Percentiles rank a stretch among this genome's conserved stretches.
phyloP scores from a whole-genome alignment of 2,797 vertebrate genomes.

The Sebastes nivosus region DNA sequence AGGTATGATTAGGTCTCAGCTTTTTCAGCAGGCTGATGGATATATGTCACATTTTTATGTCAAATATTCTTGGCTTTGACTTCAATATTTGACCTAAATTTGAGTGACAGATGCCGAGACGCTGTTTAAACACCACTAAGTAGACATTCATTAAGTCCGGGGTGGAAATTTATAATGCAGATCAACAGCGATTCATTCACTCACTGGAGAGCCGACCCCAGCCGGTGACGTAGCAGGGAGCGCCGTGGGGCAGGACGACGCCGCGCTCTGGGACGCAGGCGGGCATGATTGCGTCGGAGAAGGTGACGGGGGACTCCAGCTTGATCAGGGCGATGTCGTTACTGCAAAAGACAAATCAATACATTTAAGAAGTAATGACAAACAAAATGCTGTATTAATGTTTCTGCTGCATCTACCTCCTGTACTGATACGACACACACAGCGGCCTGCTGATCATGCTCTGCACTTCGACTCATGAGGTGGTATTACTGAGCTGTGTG shows the following conservation, averaged over 20 bases:
- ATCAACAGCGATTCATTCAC: constrained; percentile 18
- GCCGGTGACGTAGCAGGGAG: constrained; percentile 83
- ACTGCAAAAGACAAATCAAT: constrained; percentile 31
- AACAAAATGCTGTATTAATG: background rate
- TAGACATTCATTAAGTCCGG: background rate
- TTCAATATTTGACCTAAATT: background rate
- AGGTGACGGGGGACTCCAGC: constrained; percentile 71
- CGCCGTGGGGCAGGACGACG: constrained; percentile 67
- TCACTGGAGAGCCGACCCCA: constrained; percentile 87
- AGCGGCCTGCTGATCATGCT: background rate
- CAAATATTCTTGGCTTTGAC: background rate
- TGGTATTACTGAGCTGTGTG: background rate
- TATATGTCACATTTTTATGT: background rate
- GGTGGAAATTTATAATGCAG: background rate
- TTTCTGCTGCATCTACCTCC: background rate
- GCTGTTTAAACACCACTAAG: background rate
- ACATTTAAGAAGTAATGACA: background rate
- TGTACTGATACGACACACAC: background rate
- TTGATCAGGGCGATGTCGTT: constrained; percentile 90
- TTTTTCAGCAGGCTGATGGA: background rate
- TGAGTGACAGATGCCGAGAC: background rate
- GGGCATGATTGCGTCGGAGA: constrained; percentile 77
- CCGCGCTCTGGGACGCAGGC: constrained; percentile 79
- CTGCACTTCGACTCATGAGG: background rate
- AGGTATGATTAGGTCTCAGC: background rate